A percentile compares a stretch with the other conserved stretches of the same genome.
Evolutionary conservation across 2,797 vertebrate genomes (phyloP).

Genomic region (Labeo calbasu): DNA sequence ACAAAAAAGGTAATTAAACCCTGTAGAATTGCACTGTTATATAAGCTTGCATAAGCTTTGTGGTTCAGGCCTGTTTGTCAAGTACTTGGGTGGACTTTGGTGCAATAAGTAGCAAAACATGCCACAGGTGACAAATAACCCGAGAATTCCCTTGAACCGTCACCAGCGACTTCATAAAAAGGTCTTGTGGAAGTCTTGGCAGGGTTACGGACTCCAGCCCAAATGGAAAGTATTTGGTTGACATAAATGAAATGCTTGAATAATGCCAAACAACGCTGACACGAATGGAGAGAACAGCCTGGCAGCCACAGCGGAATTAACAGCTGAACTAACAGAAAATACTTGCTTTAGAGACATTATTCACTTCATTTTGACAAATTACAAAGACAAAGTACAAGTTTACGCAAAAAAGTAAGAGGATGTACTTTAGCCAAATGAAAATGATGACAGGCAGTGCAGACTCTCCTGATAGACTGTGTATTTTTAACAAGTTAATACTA

Average conservation of each 20-base stretch:
- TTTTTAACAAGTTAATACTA: background rate
- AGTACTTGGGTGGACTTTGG: constrained; percentile 17
- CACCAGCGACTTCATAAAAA: constrained; percentile 32
- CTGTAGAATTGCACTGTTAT: background rate
- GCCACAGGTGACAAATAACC: background rate
- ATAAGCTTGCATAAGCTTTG: background rate
- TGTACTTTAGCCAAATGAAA: background rate
- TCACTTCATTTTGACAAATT: background rate
- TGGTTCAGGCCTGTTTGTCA: background rate
- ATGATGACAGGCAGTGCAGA: too few relatives aligned
- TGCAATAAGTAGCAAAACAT: background rate
- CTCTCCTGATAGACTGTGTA: background rate
- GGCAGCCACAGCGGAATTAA: background rate
- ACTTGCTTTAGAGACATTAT: background rate
- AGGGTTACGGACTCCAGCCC: background rate
- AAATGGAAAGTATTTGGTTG: background rate
- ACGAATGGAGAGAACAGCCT: background rate
- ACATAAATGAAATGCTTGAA: background rate
- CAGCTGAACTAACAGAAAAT: constrained; percentile 1
- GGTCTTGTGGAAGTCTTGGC: constrained; percentile 3
- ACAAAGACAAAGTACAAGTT: background rate
- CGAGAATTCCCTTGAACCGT: background rate
- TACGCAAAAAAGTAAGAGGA: background rate
- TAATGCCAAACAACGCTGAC: background rate
- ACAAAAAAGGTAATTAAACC: background rate